phyloP scores from a whole-genome alignment of 2,113 vertebrate species.

The Dasyprocta punctata region DNA sequence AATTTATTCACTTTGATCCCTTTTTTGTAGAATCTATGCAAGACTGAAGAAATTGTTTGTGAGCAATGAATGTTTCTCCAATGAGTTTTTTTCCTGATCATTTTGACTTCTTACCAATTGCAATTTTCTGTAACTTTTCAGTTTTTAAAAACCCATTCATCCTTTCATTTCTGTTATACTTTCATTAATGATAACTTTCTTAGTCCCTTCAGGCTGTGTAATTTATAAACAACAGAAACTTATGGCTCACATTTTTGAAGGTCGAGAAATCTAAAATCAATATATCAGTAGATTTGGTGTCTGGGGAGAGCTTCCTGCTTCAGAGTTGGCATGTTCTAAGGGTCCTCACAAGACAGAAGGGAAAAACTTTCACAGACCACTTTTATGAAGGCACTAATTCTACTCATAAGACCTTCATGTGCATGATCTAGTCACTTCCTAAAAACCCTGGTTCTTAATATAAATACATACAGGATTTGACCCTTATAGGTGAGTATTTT shows the following conservation, averaged over 20 bases:
- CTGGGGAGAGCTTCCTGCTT: not conserved
- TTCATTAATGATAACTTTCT: not conserved
- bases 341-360: not conserved
- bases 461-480: not conserved
- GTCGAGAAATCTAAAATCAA: not conserved
- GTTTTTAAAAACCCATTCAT: not conserved
- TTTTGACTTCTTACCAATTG: not conserved
- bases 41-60: not conserved
- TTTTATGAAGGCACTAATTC: not conserved
- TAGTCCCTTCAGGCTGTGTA: not conserved
- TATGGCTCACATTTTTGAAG: not conserved
- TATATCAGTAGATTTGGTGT: not conserved
- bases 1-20: not conserved
- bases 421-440: not conserved
- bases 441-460: not conserved
- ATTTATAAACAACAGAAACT: not conserved
- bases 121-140: not conserved
- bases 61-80: not conserved
- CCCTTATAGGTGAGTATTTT: not conserved
- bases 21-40: not conserved
- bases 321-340: not conserved
- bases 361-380: fast-evolving
- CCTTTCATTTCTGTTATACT: not conserved
- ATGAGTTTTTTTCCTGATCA: not conserved
- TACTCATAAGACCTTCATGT: not conserved